Conservation (phyloP, 1,140 invertebrate species). For the Drosophila kepulauana region DNA sequence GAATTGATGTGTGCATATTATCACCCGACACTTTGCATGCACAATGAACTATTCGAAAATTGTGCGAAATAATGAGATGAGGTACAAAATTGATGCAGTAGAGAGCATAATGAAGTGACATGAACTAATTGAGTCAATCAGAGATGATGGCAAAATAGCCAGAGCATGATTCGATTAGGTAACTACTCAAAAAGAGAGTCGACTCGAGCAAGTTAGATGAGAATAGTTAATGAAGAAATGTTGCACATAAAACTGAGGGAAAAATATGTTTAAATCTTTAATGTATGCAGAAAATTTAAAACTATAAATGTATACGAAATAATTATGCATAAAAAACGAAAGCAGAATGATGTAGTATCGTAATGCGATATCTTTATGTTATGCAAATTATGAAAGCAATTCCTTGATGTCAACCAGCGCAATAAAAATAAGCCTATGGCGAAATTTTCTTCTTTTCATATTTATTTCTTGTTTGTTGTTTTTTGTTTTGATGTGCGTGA, state of each 20-base stretch:
- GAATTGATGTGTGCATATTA: constrained; percentile 74
- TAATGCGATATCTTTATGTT: constrained; percentile 5
- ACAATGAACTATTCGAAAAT: constrained; percentile 27
- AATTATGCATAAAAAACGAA: neutral
- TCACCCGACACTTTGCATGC: constrained; percentile 44
- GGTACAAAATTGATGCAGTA: neutral
- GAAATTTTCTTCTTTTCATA: neutral
- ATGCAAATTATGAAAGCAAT: constrained; percentile 5
- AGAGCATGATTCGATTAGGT: constrained; percentile 7
- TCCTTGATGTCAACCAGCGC: constrained; percentile 28
- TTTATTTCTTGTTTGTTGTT: no score
- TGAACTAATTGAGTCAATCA: constrained; percentile 23
- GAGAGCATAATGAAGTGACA: neutral
- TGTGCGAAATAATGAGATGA: constrained; percentile 23
- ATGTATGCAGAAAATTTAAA: neutral
- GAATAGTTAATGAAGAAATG: neutral
- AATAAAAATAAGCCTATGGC: constrained; percentile 16
- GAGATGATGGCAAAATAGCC: neutral
- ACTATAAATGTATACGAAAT: neutral
- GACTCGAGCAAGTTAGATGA: neutral
- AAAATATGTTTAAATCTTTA: neutral
- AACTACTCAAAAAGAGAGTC: neutral
- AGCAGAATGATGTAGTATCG: neutral
- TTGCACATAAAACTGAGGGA: no score
- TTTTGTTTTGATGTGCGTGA: constrained; percentile 56